Conservation (phyloP, 1,140 invertebrate species). For the Dryas iulia region DNA sequence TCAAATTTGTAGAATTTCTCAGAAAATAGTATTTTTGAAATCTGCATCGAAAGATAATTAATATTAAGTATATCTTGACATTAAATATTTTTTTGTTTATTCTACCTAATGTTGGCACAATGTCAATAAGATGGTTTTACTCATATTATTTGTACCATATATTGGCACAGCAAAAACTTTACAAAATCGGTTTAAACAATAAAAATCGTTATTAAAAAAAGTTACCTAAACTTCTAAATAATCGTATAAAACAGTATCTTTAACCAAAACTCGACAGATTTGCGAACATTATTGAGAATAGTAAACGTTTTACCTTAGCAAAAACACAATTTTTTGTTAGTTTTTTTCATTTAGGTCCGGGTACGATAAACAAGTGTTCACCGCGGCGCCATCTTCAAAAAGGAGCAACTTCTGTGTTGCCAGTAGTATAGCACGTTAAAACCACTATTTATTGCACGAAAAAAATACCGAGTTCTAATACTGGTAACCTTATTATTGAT, state of each 20-base stretch:
- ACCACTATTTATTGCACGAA: not conserved
- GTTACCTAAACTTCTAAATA: constrained; percentile 1
- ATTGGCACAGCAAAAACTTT: constrained; percentile 4
- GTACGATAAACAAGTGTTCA: constrained; percentile 10
- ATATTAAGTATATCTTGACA: constrained; percentile 13
- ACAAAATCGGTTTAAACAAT: constrained; percentile 8
- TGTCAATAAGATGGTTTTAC: not conserved
- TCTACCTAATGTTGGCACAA: constrained; percentile 8
- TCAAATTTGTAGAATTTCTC: no score
- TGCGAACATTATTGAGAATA: constrained; percentile 15
- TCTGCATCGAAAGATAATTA: constrained; percentile 12
- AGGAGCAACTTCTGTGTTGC: constrained; percentile 18
- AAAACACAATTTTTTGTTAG: constrained; percentile 6
- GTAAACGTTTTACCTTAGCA: constrained; percentile 23
- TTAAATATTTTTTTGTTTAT: not conserved
- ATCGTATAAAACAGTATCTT: constrained; percentile 2
- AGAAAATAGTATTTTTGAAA: no score
- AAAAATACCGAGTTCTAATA: not conserved
- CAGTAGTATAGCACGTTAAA: constrained; percentile 16
- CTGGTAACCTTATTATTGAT: constrained; percentile 5
- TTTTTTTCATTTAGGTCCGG: no score
- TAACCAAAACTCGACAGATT: constrained; percentile 12
- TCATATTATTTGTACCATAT: constrained; percentile 6
- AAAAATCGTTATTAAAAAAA: not conserved
- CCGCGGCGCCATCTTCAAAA: constrained; percentile 20